Percentiles rank a stretch among this genome's conserved stretches.
phyloP scores from a whole-genome alignment of 2,797 vertebrate species.

The Sylvia borin region DNA sequence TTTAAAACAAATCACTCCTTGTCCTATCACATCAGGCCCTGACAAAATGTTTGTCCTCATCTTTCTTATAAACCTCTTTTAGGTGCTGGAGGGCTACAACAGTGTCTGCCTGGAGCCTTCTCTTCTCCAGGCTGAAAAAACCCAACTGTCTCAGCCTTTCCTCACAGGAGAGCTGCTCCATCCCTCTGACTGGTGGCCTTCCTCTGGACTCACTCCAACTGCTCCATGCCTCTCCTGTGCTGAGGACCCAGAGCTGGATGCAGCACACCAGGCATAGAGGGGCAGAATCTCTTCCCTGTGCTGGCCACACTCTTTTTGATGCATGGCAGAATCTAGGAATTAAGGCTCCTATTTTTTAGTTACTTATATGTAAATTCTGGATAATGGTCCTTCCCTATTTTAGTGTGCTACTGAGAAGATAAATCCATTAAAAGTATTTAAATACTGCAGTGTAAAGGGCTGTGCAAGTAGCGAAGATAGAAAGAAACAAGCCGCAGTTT shows the following conservation, averaged over 20 bases:
- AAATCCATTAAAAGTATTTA: not conserved
- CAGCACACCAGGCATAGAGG: not conserved
- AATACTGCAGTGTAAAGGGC: not conserved
- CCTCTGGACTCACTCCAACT: not conserved
- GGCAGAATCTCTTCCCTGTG: not conserved
- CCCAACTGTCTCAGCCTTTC: not conserved
- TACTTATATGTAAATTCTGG: not conserved
- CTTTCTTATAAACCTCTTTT: not conserved
- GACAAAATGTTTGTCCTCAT: not conserved
- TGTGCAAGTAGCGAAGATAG: not conserved
- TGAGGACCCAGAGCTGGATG: not conserved
- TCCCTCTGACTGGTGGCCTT: not conserved
- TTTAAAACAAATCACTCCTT: not conserved
- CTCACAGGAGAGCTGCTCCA: not conserved
- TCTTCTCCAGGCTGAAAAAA: not conserved
- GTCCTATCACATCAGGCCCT: not conserved
- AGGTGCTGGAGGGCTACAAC: too few relatives aligned
- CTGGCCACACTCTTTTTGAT: rapidly evolving
- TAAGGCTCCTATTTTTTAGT: not conserved
- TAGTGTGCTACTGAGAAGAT: not conserved
- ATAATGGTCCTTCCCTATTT: not conserved
- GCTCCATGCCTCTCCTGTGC: not conserved
- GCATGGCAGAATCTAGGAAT: not conserved
- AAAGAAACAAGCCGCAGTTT: not conserved
- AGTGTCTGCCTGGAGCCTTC: not conserved